Evolutionary conservation across 64 coral and sea anemone genomes (phyloP).

Genomic region (Montipora capricornis): DNA sequence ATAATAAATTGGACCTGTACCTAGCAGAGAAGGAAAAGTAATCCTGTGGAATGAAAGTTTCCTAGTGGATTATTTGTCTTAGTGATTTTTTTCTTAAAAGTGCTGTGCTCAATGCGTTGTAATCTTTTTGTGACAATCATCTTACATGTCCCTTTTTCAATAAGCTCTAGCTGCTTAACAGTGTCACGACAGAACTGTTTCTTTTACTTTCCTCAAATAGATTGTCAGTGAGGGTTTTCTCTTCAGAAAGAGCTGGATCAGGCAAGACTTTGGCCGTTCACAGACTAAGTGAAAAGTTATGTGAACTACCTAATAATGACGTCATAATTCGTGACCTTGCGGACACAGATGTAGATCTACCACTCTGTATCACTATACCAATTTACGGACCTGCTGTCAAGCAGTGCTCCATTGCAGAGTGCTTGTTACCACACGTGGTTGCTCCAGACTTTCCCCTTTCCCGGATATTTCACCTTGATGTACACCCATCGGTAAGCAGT

Average conservation of each 20-base stretch:
- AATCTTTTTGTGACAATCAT: neutral
- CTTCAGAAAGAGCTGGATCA: slow-evolving; percentile 51
- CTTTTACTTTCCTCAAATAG: neutral
- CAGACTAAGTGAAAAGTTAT: slow-evolving; percentile 8
- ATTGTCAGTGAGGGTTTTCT: slow-evolving; percentile 58
- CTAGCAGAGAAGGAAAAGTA: no score
- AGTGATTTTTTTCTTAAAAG: no score
- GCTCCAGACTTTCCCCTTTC: slow-evolving; percentile 86
- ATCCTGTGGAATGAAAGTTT: no score
- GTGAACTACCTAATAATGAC: slow-evolving; percentile 28
- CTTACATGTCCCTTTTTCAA: neutral
- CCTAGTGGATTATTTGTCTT: no score
- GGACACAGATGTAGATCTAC: slow-evolving; percentile 17
- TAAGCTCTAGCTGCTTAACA: neutral
- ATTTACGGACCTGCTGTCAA: slow-evolving; percentile 80
- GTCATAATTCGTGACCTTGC: neutral
- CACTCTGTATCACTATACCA: slow-evolving; percentile 59
- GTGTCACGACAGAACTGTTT: neutral
- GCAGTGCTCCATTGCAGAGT: slow-evolving; percentile 41
- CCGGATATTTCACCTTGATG: slow-evolving; percentile 92
- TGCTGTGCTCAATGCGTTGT: no score
- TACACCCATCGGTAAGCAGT: slow-evolving; percentile 82
- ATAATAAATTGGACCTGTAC: no score
- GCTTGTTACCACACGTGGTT: slow-evolving; percentile 62
- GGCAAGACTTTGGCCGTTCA: slow-evolving; percentile 52